Evolutionary conservation across 2,113 vertebrate genomes (phyloP).

Genomic region (Macroglossus sobrinus): DNA sequence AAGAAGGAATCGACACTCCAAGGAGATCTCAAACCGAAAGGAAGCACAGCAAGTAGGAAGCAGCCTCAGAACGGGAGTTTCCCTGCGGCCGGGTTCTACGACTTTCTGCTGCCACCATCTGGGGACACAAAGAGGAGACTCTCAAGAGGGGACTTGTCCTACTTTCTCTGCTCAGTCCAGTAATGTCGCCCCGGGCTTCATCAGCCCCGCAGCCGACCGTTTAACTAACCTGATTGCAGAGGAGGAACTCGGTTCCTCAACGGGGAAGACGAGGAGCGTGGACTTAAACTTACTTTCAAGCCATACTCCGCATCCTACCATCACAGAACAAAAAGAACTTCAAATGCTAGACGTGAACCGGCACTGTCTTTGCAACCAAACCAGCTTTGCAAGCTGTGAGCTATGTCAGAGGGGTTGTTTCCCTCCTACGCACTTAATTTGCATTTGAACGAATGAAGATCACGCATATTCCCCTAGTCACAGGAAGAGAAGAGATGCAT

Average conservation of each 20-base stretch:
- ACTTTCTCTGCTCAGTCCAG: not conserved
- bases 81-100: not conserved
- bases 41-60: not conserved
- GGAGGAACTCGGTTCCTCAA: not conserved
- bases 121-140: not conserved
- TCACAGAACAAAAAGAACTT: not conserved
- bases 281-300: not conserved
- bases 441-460: not conserved
- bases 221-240: not conserved
- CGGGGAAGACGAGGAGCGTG: not conserved
- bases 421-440: not conserved
- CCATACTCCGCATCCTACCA: not conserved
- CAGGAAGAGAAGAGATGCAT: not conserved
- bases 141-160: not conserved
- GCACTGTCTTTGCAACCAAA: not conserved
- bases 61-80: not conserved
- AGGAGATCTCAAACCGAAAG: not conserved
- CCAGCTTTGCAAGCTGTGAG: not conserved
- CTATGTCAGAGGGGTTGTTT: not conserved
- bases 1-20: not conserved
- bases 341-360: not conserved
- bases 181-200: not conserved
- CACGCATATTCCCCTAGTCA: not conserved
- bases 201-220: not conserved
- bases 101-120: constrained; percentile 27